These are phyloP conservation scores for Yoshiicerus persimilis DNA, from an alignment of 1,140 invertebrate genomes.

Conservation along the genomic window DNA sequence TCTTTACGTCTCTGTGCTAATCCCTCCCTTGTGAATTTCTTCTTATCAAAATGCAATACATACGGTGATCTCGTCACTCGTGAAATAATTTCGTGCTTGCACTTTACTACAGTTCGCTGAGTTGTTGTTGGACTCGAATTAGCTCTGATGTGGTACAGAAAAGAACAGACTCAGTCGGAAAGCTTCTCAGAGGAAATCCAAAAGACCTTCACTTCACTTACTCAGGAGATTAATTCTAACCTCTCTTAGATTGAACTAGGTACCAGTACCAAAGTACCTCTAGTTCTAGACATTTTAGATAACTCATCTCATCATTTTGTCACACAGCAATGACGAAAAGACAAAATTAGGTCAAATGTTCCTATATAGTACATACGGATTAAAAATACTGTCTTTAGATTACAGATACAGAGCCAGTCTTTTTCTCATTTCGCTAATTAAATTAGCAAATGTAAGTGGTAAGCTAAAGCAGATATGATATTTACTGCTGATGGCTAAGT, in stretches of 20 bases:
- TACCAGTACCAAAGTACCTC: not conserved
- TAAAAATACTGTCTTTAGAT: not conserved
- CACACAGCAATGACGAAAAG: not conserved
- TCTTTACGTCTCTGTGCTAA: not conserved
- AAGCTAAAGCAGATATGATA: no score
- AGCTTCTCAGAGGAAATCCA: not conserved
- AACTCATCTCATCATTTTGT: not conserved
- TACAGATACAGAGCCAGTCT: not conserved
- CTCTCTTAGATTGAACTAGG: not conserved
- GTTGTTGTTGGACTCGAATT: not conserved
- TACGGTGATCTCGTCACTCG: not conserved
- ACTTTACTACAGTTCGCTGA: not conserved
- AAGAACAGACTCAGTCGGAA: not conserved
- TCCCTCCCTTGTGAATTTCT: not conserved
- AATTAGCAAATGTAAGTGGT: no score
- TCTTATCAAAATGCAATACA: not conserved
- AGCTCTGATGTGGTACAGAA: not conserved
- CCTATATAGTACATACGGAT: not conserved
- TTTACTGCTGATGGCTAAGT: no score
- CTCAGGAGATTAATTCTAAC: not conserved
- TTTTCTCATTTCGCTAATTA: not conserved
- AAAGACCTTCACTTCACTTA: not conserved
- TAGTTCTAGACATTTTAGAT: not conserved
- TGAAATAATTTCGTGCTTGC: not conserved
- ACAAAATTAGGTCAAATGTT: not conserved